Evolutionary conservation across 2,113 vertebrate species (phyloP), one percentile per base, ranked within the genome.

Genomic region (Neolamprologus sp.): DNA sequence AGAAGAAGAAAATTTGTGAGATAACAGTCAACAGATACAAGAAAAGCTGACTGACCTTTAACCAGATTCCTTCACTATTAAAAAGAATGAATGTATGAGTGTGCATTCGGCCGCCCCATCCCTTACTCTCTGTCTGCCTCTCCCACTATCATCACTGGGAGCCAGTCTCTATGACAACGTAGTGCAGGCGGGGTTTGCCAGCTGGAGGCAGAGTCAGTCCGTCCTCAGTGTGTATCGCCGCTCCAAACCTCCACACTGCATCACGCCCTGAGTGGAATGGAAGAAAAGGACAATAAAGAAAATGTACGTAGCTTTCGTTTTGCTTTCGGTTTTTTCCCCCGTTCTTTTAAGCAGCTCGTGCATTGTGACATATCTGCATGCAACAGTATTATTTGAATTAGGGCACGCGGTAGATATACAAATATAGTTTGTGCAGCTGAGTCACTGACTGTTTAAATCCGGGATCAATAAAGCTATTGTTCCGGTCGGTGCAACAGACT

Each of bases 81-180:
- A 28, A 21, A 8, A 6, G 19, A 60, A 4, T 60, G 19, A 54
- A 28, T 6, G 45, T 6, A 21, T 40, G 33, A 21, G 51, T 57
- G 37, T 87, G 1, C 42, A 37, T 37, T 3, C 47, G 51, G 49
- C 9, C 58, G 1, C 6, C 13, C 7, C 10, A 17, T 63, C 16
- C 51, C 4, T 53, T 21, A 13, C 65, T 35, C 47, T 73, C 40
- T 80, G 33, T 30, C 4, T 7, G 45, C 71, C 81, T 85, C 81
- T 83, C 81, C 78, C 84, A 49, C 47, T 75, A 78, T 40, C 88
- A 83, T 26, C 71, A 3, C n/a, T 26, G 14, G 89, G 94, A 93
- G 87, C 75, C 92, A 87, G 96, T 96, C 91, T 93, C 95, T 65
- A 95, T 94, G 92, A 91, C 90, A 95, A 96, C 95, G 80, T 86